Evolutionary conservation across 2,888 invertebrate genomes (phyloP).

Genomic region (Yponomeuta evonymella): DNA sequence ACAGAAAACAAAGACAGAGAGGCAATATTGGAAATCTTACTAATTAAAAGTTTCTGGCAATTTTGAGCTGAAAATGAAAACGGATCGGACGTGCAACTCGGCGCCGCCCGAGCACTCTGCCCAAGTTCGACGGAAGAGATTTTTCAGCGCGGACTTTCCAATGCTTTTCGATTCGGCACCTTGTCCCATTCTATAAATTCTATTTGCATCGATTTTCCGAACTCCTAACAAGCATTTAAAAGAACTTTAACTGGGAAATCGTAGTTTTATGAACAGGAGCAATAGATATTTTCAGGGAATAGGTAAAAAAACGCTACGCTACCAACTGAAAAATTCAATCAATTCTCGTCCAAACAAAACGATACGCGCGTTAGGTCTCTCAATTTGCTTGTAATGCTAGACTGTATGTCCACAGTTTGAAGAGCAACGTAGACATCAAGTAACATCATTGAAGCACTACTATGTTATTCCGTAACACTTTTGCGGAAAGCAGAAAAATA

Average conservation of each 20-base stretch:
- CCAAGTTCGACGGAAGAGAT: not conserved
- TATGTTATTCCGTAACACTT: too few relatives aligned
- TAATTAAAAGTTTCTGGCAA: not conserved
- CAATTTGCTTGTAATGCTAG: not conserved
- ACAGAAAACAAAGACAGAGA: not conserved
- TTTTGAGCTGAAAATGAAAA: not conserved
- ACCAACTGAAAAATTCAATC: not conserved
- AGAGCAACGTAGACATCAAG: not conserved
- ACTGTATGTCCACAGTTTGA: not conserved
- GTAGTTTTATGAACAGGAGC: too few relatives aligned
- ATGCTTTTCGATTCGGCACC: not conserved
- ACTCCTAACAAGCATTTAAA: not conserved
- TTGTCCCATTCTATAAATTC: not conserved
- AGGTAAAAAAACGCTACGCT: not conserved
- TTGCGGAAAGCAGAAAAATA: too few relatives aligned
- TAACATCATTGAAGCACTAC: too few relatives aligned
- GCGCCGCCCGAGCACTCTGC: not conserved
- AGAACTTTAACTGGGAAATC: not conserved
- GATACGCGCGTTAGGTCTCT: not conserved
- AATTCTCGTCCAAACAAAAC: not conserved
- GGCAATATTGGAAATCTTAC: not conserved
- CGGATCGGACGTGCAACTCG: not conserved
- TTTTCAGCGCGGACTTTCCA: constrained; percentile 1
- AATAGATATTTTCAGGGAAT: not conserved
- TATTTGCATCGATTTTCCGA: not conserved